Percentiles rank a stretch among this genome's conserved stretches.
Evolutionary conservation across 2,888 invertebrate genomes (phyloP).

Genomic region (Oscheius myriophilus): DNA sequence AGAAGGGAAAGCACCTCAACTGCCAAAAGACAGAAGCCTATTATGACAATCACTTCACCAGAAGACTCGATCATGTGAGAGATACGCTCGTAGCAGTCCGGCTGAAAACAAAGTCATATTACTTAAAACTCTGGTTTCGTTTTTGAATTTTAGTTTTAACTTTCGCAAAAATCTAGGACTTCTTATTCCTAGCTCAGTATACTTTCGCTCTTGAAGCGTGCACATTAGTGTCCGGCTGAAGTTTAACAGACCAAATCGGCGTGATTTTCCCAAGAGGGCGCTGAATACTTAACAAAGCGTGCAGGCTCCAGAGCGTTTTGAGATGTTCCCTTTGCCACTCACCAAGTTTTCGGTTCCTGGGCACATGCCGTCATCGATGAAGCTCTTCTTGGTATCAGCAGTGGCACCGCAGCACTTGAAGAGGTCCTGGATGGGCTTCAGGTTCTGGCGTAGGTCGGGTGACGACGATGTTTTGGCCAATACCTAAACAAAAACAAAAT

Average conservation of each 20-base stretch:
- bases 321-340: too few species aligned
- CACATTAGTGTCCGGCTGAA: too few species aligned
- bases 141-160: too few species aligned
- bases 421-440: conserved; percentile 63
- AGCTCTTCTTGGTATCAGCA: conserved; percentile 45
- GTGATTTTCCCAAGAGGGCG: too few species aligned
- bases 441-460: conserved; percentile 48
- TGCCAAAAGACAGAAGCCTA: conserved; percentile 47
- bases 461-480: conserved; percentile 53
- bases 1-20: conserved; percentile 60
- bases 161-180: too few species aligned
- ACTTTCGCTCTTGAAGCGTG: too few species aligned
- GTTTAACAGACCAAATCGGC: too few species aligned
- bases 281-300: too few species aligned
- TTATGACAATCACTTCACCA: conserved; percentile 52
- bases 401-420: conserved; percentile 68
- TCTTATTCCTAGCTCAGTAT: too few species aligned
- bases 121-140: background rate
- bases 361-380: conserved; percentile 52
- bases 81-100: conserved; percentile 62
- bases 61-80: conserved; percentile 50
- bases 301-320: too few species aligned
- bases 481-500: conserved; percentile 32
- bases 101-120: conserved; percentile 38
- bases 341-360: conserved; percentile 2